Evolutionary conservation across 2,797 vertebrate species (phyloP), one percentile per base, ranked within the genome.

Genomic region (Sebastes cheni): DNA sequence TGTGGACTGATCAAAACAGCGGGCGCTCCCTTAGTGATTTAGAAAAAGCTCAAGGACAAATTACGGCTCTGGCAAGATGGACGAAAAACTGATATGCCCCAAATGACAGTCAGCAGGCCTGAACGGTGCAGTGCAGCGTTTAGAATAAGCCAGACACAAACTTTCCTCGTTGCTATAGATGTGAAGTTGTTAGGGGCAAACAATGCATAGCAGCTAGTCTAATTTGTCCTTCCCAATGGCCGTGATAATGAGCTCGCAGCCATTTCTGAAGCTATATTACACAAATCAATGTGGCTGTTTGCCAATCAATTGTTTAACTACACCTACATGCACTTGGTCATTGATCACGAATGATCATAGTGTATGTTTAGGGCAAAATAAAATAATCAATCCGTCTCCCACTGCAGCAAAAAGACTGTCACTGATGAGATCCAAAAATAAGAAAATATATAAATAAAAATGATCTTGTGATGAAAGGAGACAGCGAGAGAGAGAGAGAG

Each of bases 371-470:
- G 20, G 25, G 3, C n/a, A 4, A 13, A 72, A 55, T 73, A 56
- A 68, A 70, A 71, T 2, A 50, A 58, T 78, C 29, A 56, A 77
- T 83, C 77, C 65, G 69, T 58, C 61, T 42, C 20, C 68, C 50
- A 65, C 85, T 83, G 89, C 87, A 80, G 76, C 80, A 85, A n/a
- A 60, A 20, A 2, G 32, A 62, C 30, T 46, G 42, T 46, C 12
- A 14, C 29, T 7, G 36, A 78, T n/a, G 65, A 71, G 77, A 86
- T 85, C 79, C 81, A 77, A 88, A 88, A 88, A 92, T 86, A 92
- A 83, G 60, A 69, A 92, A 85, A 88, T 86, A 88, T 86, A 93
- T 90, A 91, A 90, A 91, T 91, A 94, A 89, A 92, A 89, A 84
- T 66, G 80, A 93, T 92, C 86, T 88, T 67, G 76, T 86, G 89